Conservation (phyloP, 2,797 vertebrate genomes). For the Poecile montanus region DNA sequence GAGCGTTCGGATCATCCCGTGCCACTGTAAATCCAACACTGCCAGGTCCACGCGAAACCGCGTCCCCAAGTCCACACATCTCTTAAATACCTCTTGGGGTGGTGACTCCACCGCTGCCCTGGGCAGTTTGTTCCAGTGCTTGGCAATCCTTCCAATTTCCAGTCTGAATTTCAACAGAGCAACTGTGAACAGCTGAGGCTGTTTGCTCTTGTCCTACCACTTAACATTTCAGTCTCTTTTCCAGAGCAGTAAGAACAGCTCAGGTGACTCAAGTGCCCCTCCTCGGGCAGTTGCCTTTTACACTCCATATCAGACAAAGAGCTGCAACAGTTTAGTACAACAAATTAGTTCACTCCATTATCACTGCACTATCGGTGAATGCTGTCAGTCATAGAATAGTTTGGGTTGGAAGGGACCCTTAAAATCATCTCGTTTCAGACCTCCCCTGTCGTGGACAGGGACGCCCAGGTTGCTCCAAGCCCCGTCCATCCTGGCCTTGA, state of each 20-base stretch:
- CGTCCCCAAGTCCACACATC: accelerated
- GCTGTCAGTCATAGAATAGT: too few species aligned
- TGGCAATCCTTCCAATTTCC: too few species aligned
- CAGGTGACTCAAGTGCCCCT: not conserved
- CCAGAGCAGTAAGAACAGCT: not conserved
- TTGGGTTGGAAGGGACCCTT: not conserved
- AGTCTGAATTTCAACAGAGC: not conserved
- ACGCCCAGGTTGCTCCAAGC: too few species aligned
- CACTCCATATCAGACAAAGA: accelerated
- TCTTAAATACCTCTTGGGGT: accelerated
- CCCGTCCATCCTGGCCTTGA: not conserved
- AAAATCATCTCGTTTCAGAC: not conserved
- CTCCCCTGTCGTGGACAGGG: not conserved
- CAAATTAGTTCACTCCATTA: accelerated
- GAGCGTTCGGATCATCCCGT: accelerated
- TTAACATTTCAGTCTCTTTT: accelerated
- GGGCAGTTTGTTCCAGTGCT: not conserved
- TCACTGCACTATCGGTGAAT: accelerated
- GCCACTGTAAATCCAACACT: accelerated
- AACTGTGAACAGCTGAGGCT: not conserved
- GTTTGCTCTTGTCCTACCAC: accelerated
- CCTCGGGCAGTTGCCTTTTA: not conserved
- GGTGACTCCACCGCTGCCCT: not conserved
- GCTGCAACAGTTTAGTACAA: accelerated
- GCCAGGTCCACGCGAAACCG: accelerated